Evolutionary conservation across 37 sponge, comb jelly and placozoan genomes (phyloP), one percentile per base, ranked within the genome.

Genomic region (Halichondria panicea): DNA sequence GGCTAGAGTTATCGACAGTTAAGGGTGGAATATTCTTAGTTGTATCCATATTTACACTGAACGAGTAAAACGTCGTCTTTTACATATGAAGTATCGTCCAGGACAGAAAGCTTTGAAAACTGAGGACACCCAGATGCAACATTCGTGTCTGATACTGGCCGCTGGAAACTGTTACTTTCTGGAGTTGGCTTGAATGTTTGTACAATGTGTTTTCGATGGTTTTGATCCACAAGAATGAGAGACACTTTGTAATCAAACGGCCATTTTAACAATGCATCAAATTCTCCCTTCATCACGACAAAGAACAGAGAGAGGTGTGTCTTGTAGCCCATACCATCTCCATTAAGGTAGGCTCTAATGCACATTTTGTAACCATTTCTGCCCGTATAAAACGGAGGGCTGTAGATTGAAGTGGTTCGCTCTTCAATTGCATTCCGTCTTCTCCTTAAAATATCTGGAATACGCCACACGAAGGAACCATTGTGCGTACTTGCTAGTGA

Each of bases 291-390:
- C 90, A 93, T 93, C 3, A 93, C 38, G 35, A 92, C 93, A 79
- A 92, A 87, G 74, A 92, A 92, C 9, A 93, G 40, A 25, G 91
- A 93, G 19, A 93, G 72, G 54, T 89, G 90, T 1, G 81, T 81
- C 22, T 52, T 82, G 62, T 81, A 44, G n/a, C 94, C 94, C 59
- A 70, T 76, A 8, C 94, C 94, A 82, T 93, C 94, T 21, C 94
- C 94, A 85, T 93, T 88, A 34, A 93, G 59, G 57, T 88, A 93
- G 25, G 81, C 83, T 48, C 91, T 63, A 13, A 88, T 74, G 52
- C 94, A 93, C 94, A 93, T 89, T 76, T 93, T 93, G 78, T 93
- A 93, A 5, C 93, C 93, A 73, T 84, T 88, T 25, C 82, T 56
- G 25, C 84, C 88, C 0, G 88, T 91, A 65, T 91, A 91, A 66